Conservation (phyloP, 2,113 vertebrate genomes). For the Coracopsis vasa region DNA sequence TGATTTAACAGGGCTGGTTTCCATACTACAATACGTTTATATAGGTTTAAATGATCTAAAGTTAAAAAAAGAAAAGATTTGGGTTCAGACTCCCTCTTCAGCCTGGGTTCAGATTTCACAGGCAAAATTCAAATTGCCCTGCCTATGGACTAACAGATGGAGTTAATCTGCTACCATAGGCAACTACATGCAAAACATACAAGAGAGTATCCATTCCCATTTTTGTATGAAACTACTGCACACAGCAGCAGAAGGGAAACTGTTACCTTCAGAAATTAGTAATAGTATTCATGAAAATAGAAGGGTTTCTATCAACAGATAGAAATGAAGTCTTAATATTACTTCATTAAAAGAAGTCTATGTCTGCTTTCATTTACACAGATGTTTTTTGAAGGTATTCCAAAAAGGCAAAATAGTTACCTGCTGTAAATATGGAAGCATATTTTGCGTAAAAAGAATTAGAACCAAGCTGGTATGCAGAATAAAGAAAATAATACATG, state of each 20-base stretch:
- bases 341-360: background rate
- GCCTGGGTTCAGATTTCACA: slow-evolving; percentile 36
- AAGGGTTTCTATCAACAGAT: background rate
- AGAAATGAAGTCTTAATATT: background rate
- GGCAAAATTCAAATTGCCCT: slow-evolving; percentile 21
- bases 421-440: background rate
- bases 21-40: background rate
- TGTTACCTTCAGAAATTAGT: background rate
- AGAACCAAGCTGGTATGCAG: background rate
- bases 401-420: background rate
- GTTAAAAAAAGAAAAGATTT: slow-evolving; percentile 20
- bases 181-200: background rate
- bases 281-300: background rate
- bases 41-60: slow-evolving; percentile 8
- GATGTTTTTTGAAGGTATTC: background rate
- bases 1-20: background rate
- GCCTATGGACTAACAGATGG: slow-evolving; percentile 35
- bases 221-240: background rate
- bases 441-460: background rate
- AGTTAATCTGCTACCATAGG: slow-evolving; percentile 22
- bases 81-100: background rate
- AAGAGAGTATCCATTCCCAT: background rate
- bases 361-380: background rate
- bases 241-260: background rate
- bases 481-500: background rate